A percentile compares a stretch with the other conserved stretches of the same genome.
phyloP scores from a whole-genome alignment of 2,888 invertebrate species.

The Cephus rjabovi region DNA sequence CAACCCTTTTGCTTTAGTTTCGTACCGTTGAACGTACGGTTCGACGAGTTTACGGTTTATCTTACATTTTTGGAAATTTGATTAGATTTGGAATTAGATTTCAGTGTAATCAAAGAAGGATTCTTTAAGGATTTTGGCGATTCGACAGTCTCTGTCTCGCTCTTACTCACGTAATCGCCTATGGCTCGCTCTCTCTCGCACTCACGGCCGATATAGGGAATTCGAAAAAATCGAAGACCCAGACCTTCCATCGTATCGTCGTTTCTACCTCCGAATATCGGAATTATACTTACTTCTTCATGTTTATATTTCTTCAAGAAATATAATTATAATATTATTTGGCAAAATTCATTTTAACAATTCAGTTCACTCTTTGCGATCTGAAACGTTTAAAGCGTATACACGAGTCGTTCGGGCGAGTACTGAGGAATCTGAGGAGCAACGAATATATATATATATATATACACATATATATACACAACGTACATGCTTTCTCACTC shows the following conservation, averaged over 20 bases:
- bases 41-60: not conserved
- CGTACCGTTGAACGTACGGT: not conserved
- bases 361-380: no score
- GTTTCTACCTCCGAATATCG: no score
- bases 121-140: not conserved
- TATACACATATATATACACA: not conserved
- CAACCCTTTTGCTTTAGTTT: no score
- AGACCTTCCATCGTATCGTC: no score
- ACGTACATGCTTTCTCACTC: conserved; percentile 2
- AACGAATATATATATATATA: conserved; percentile 3
- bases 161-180: not conserved
- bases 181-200: not conserved
- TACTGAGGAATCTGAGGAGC: conserved; percentile 1
- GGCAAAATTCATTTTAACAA: no score
- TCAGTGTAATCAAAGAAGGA: no score
- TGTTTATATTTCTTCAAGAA: no score
- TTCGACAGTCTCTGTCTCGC: not conserved
- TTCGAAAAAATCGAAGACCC: not conserved
- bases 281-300: no score
- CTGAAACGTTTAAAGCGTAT: no score
- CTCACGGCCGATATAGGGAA: not conserved
- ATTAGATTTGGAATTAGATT: not conserved
- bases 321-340: no score
- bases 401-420: not conserved
- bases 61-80: not conserved